Conservation (phyloP, 2,888 invertebrate genomes). For the Noctua janthe region DNA sequence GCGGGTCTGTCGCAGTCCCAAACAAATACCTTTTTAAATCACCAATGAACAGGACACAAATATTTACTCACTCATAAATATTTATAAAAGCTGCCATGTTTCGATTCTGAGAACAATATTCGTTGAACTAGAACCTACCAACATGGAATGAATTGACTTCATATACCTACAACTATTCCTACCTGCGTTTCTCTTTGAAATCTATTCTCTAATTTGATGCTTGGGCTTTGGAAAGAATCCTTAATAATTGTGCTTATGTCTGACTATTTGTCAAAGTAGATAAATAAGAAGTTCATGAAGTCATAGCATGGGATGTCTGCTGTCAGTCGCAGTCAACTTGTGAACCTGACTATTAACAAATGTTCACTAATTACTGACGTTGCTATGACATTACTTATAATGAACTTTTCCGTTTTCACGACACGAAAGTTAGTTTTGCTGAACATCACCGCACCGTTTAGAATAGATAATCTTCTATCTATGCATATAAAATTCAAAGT, state of each 20-base stretch:
- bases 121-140: conserved; percentile 9
- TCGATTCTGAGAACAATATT: conserved; percentile 34
- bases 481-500: too few species aligned
- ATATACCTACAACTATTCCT: background rate
- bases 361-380: background rate
- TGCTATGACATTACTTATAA: background rate
- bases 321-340: background rate
- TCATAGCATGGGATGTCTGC: too few species aligned
- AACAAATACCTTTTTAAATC: conserved; percentile 43
- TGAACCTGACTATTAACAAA: conserved; percentile 3
- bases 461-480: background rate
- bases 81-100: conserved; percentile 33
- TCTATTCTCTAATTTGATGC: background rate
- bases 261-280: background rate
- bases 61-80: conserved; percentile 42
- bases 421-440: background rate
- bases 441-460: background rate
- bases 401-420: background rate
- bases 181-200: background rate
- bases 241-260: background rate
- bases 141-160: background rate
- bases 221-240: background rate
- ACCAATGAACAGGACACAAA: conserved; percentile 38
- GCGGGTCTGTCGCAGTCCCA: conserved; percentile 22
- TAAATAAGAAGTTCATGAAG: background rate